Conservation (phyloP, 1,140 invertebrate genomes). For the Atta cephalotes region DNA sequence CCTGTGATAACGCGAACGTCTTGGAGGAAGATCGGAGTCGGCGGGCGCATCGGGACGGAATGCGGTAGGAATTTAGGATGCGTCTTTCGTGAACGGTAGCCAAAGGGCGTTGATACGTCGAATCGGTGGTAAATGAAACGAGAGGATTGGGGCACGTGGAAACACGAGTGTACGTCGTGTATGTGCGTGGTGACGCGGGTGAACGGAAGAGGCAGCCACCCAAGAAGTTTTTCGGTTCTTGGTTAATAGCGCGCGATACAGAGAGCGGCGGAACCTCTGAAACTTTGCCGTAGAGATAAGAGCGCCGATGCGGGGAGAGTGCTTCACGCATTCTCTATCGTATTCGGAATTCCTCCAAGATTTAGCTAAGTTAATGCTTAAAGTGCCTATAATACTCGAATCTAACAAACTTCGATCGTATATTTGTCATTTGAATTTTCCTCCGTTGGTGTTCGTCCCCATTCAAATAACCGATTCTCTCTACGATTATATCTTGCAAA, state of each 20-base stretch:
- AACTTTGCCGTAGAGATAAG: conserved; percentile 70
- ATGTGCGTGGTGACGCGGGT: conserved; percentile 18
- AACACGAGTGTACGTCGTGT: conserved; percentile 41
- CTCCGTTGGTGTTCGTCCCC: conserved; percentile 5
- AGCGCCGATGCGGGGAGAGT: conserved; percentile 33
- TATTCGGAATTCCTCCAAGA: conserved; percentile 38
- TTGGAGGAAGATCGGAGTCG: conserved; percentile 21
- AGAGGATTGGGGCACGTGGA: conserved; percentile 56
- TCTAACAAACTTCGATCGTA: conserved; percentile 59
- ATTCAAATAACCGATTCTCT: conserved; percentile 18
- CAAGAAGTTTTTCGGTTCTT: conserved; percentile 81
- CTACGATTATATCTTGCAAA: conserved; percentile 7
- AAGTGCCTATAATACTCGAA: conserved; percentile 33
- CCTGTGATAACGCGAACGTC: conserved; percentile 2
- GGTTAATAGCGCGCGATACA: conserved; percentile 77
- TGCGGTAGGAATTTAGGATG: conserved; percentile 68
- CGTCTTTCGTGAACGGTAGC: conserved; percentile 73
- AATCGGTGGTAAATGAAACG: conserved; percentile 67
- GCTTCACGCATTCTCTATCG: conserved; percentile 28
- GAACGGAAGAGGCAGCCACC: conserved; percentile 75
- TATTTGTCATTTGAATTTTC: conserved; percentile 33
- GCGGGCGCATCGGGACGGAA: conserved; percentile 59
- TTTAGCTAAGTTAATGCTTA: conserved; percentile 53
- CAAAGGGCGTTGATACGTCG: conserved; percentile 67
- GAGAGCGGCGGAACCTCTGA: conserved; percentile 64